Evolutionary conservation across 2,888 invertebrate species (phyloP).

Genomic region (Exephanes ischioxanthus): DNA sequence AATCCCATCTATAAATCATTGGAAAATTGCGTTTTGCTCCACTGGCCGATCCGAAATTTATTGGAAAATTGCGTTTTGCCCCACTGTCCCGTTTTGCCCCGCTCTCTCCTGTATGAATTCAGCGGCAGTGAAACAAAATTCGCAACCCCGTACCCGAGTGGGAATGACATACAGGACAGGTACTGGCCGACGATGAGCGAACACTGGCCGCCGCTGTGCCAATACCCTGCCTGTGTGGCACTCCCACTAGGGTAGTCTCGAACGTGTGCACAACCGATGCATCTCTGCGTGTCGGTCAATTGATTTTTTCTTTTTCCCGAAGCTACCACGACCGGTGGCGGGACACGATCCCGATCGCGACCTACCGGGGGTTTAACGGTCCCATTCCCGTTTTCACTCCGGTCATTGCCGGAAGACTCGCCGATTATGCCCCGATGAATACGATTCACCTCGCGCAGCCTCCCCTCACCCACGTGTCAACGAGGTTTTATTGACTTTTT

Average conservation of each 20-base stretch:
- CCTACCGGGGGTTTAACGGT: background rate
- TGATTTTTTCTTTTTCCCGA: conserved; percentile 70
- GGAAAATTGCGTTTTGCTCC: too few relatives aligned
- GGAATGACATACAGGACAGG: too few relatives aligned
- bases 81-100: too few relatives aligned
- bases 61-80: too few relatives aligned
- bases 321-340: background rate
- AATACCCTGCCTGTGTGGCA: too few relatives aligned
- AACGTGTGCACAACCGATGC: conserved; percentile 74
- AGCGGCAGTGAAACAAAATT: conserved; percentile 68
- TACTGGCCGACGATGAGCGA: too few relatives aligned
- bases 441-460: conserved; percentile 56
- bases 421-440: conserved; percentile 55
- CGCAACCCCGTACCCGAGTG: conserved; percentile 49
- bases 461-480: conserved; percentile 54
- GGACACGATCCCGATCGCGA: background rate
- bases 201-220: too few relatives aligned
- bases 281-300: conserved; percentile 75
- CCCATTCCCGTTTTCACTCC: conserved; percentile 12
- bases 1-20: too few relatives aligned
- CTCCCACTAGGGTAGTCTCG: conserved; percentile 35
- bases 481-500: conserved; percentile 59
- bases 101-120: background rate
- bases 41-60: too few relatives aligned
- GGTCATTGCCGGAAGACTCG: conserved; percentile 21